Percentiles rank a stretch among this genome's conserved stretches.
phyloP scores from a whole-genome alignment of 2,797 vertebrate genomes.

The Yasuhikotakia modesta region DNA sequence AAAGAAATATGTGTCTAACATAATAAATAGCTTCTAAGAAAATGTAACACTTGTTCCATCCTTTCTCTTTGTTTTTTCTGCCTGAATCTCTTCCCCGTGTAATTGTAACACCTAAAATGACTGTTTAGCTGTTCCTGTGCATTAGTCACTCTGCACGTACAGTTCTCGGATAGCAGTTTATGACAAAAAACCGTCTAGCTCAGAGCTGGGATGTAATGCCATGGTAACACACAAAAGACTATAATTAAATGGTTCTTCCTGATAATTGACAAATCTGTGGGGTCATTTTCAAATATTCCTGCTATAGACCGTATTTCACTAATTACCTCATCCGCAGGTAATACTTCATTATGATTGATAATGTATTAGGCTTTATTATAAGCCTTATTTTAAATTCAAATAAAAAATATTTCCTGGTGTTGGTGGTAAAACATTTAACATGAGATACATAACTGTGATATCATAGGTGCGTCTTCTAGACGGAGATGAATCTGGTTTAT shows the following conservation, averaged over 20 bases:
- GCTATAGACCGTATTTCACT: neutral
- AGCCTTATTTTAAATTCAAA: neutral
- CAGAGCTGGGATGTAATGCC: constrained; percentile 1
- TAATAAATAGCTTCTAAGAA: neutral
- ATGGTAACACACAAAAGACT: constrained; percentile 32
- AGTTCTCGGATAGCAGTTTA: neutral
- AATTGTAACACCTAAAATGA: too few relatives aligned
- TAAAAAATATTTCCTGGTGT: neutral
- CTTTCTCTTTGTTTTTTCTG: neutral
- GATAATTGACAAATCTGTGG: neutral
- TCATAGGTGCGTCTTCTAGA: neutral
- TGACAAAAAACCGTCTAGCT: constrained; percentile 3
- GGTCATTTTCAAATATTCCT: constrained; percentile 16
- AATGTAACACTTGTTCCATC: neutral
- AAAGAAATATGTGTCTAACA: neutral
- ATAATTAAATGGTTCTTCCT: constrained; percentile 19
- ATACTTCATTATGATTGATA: neutral
- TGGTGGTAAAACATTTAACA: neutral
- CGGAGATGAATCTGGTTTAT: neutral
- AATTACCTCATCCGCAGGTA: neutral
- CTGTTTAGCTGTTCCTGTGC: neutral
- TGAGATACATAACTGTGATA: too few relatives aligned
- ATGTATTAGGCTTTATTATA: neutral
- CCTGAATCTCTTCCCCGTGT: neutral
- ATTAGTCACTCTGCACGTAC: neutral